These are phyloP conservation scores for Thunnus maccoyii DNA, from an alignment of 2,113 vertebrate species.

Conservation along the genomic window DNA sequence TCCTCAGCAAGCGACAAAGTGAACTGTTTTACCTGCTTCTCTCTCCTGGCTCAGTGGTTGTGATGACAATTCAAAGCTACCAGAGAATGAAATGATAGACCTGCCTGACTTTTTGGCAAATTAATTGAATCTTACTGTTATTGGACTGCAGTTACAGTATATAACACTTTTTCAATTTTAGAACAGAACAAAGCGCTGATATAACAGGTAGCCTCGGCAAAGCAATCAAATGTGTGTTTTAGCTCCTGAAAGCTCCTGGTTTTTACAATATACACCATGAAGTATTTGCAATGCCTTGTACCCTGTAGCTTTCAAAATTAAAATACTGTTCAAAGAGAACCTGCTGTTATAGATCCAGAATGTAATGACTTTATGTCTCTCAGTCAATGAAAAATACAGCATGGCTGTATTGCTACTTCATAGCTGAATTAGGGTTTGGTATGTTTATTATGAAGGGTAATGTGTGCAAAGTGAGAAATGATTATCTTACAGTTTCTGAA, in stretches of 20 bases:
- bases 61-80: not conserved
- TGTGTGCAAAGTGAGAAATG: too few relatives aligned
- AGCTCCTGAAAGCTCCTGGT: slow-evolving; percentile 8
- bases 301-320: slow-evolving; percentile 3
- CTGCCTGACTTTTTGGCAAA: not conserved
- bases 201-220: slow-evolving; percentile 16
- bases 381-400: not conserved
- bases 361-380: not conserved
- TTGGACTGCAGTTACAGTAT: not conserved
- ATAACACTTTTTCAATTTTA: not conserved
- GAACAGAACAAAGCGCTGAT: not conserved
- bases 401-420: not conserved
- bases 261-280: not conserved
- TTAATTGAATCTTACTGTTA: slow-evolving; percentile 9
- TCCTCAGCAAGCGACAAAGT: slow-evolving; percentile 45
- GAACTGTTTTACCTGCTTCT: slow-evolving; percentile 11
- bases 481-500: too few relatives aligned
- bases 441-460: not conserved
- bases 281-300: not conserved
- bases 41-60: not conserved
- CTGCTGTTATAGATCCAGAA: not conserved
- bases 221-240: slow-evolving; percentile 9
- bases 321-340: slow-evolving; percentile 6
- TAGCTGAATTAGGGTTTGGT: not conserved
- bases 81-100: not conserved